Percentiles rank a stretch among this genome's conserved stretches.
These are phyloP conservation scores for Trematocara nigrifrons DNA, from an alignment of 2,113 vertebrate genomes.

Conservation along the genomic window DNA sequence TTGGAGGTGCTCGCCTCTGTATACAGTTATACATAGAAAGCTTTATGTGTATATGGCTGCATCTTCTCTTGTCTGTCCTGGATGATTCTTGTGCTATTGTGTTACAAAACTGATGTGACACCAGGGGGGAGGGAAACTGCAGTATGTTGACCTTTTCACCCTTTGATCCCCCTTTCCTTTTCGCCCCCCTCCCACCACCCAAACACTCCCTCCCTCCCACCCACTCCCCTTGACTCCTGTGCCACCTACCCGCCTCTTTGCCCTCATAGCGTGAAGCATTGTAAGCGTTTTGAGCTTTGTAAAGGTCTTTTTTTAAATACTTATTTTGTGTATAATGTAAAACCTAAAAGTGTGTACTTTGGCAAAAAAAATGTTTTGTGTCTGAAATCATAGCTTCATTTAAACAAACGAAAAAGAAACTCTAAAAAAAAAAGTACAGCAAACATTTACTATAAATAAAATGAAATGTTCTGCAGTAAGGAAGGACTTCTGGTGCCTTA, in stretches of 20 bases:
- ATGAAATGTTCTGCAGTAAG: slow-evolving; percentile 76
- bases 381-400: slow-evolving; percentile 70
- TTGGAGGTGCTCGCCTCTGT: slow-evolving; percentile 44
- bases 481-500: slow-evolving; percentile 78
- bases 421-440: slow-evolving; percentile 48
- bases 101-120: slow-evolving; percentile 60
- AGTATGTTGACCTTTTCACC: slow-evolving; percentile 30
- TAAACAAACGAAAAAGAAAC: slow-evolving; percentile 50
- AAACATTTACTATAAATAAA: slow-evolving; percentile 74
- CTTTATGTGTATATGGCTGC: slow-evolving; percentile 68
- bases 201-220: background rate
- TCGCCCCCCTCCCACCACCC: background rate
- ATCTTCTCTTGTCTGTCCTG: slow-evolving; percentile 64
- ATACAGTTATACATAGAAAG: slow-evolving; percentile 67
- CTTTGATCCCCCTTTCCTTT: background rate
- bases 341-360: slow-evolving; percentile 73
- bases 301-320: slow-evolving; percentile 71
- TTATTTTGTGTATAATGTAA: slow-evolving; percentile 77
- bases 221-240: background rate
- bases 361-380: slow-evolving; percentile 67
- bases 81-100: slow-evolving; percentile 62
- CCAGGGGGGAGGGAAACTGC: slow-evolving; percentile 32
- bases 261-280: slow-evolving; percentile 64
- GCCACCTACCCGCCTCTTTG: background rate
- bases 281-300: slow-evolving; percentile 72